phyloP scores from a whole-genome alignment of 2,888 invertebrate species.

The Gerosis bhagava region DNA sequence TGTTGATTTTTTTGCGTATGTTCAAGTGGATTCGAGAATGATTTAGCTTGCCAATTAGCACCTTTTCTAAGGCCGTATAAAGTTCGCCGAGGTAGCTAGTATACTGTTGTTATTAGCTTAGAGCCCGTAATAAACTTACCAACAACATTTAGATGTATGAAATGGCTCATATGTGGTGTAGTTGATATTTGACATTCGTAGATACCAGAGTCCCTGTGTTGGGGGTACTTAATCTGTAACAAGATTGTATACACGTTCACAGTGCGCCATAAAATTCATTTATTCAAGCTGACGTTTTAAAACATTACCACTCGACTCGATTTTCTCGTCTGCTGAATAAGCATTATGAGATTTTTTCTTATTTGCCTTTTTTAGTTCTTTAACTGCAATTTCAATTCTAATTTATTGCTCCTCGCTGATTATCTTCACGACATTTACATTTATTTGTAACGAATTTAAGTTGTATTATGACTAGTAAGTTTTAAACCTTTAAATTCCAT shows the following conservation, averaged over 20 bases:
- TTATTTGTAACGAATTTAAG: no score
- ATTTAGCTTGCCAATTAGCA: no score
- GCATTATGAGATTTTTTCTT: conserved; percentile 5
- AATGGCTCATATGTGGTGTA: conserved; percentile 96
- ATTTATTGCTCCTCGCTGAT: no score
- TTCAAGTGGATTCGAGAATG: no score
- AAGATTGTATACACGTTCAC: conserved; percentile 35
- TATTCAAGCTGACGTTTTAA: conserved; percentile 23
- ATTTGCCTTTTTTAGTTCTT: conserved; percentile 7
- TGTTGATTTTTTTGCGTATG: no score
- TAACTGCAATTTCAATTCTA: background rate
- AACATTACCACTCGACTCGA: conserved; percentile 19
- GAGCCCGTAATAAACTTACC: no score
- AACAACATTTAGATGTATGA: conserved; percentile 94
- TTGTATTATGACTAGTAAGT: no score
- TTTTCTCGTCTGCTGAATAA: conserved; percentile 30
- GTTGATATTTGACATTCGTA: conserved; percentile 98
- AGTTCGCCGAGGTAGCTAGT: no score
- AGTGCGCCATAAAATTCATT: conserved; percentile 7
- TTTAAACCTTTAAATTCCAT: no score
- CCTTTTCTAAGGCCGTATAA: no score
- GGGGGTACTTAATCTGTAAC: conserved; percentile 94
- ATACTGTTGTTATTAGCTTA: no score
- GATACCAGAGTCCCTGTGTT: conserved; percentile 93
- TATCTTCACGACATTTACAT: no score